Conservation (phyloP, 1,140 invertebrate species). For the Drosophila grimshawi region DNA sequence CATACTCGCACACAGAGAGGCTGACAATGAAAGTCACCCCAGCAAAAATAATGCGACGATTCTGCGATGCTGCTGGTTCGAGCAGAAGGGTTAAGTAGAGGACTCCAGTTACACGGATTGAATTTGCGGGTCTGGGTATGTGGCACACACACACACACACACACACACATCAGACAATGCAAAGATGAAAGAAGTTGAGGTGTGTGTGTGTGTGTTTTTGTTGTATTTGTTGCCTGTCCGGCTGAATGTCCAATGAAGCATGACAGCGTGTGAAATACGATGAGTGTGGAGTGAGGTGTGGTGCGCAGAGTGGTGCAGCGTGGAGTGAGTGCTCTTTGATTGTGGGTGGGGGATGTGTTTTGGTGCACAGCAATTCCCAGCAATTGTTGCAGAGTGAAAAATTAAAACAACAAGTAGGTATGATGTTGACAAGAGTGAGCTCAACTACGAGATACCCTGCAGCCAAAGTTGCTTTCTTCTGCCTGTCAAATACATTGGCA, state of each 20-base stretch:
- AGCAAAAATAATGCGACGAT: conserved; percentile 16
- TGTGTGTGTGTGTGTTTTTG: neutral
- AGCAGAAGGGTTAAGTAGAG: conserved; percentile 53
- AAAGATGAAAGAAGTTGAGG: conserved; percentile 22
- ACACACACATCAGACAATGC: conserved; percentile 71
- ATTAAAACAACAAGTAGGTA: too few species aligned
- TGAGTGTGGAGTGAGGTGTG: conserved; percentile 8
- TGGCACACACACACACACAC: conserved; percentile 49
- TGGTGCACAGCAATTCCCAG: conserved; percentile 51
- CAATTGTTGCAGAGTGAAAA: conserved; percentile 45
- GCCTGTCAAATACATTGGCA: too few species aligned
- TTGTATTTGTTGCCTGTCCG: neutral
- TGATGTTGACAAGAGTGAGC: too few species aligned
- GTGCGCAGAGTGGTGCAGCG: neutral
- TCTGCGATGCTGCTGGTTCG: conserved; percentile 42
- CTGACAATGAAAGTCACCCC: conserved; percentile 44
- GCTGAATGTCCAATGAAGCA: conserved; percentile 65
- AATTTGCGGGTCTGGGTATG: conserved; percentile 7
- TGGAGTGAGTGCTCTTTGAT: neutral
- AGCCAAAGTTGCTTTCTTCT: too few species aligned
- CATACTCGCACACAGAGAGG: neutral
- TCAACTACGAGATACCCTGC: too few species aligned
- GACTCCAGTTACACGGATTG: conserved; percentile 63
- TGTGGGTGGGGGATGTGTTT: neutral
- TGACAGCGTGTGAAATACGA: conserved; percentile 72